These are phyloP conservation scores for Nematostella vectensis DNA, from an alignment of 92 coral and sea anemone genomes.

Conservation along the genomic window DNA sequence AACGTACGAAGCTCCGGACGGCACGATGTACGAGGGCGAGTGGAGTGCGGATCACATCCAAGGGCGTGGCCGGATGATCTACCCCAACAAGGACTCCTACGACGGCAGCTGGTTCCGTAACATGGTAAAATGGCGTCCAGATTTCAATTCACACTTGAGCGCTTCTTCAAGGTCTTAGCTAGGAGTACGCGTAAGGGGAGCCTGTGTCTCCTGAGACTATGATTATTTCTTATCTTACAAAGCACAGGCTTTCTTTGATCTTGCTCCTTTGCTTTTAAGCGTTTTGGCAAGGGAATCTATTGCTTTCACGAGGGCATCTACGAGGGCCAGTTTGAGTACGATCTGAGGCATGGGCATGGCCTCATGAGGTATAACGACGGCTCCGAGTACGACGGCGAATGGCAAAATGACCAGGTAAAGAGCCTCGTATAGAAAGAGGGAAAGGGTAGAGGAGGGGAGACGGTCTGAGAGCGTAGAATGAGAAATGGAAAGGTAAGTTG, in stretches of 20 bases:
- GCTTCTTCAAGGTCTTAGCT: too few species aligned
- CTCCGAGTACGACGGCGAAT: conserved; percentile 70
- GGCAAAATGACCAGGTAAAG: conserved; percentile 72
- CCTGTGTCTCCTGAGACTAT: too few species aligned
- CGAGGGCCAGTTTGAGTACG: conserved; percentile 77
- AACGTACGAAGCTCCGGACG: conserved; percentile 50
- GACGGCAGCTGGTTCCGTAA: conserved; percentile 82
- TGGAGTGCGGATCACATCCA: conserved; percentile 89
- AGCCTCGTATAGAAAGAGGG: background rate
- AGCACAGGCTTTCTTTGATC: too few species aligned
- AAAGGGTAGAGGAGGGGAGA: background rate
- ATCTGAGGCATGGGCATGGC: conserved; percentile 61
- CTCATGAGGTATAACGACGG: conserved; percentile 76
- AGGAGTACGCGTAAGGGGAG: too few species aligned
- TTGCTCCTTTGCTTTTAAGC: conserved; percentile 51
- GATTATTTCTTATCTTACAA: too few species aligned
- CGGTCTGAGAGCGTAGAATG: background rate
- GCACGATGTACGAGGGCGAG: conserved; percentile 70
- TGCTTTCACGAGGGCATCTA: conserved; percentile 74
- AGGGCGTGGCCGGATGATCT: conserved; percentile 79
- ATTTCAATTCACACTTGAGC: too few species aligned
- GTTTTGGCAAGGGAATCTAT: conserved; percentile 75
- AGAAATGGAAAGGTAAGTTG: too few species aligned
- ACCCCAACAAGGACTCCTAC: conserved; percentile 72
- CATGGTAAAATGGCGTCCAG: conserved; percentile 35